Base-by-base conservation (phyloP, 1,140 invertebrate species). In the Vanessa atalanta region DNA sequence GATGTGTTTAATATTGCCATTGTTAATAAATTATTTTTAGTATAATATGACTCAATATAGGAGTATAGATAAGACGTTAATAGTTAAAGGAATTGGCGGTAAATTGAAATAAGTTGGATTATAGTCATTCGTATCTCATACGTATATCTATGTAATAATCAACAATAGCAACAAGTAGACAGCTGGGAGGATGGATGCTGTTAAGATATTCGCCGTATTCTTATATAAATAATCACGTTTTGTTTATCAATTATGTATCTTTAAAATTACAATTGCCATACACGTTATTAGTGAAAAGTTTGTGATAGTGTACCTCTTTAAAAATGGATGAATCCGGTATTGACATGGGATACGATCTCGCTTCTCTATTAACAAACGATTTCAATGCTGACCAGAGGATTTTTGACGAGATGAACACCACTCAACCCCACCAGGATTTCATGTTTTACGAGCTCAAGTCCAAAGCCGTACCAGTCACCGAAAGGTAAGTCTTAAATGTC, bases 311-410 rank as follows among this genome's bases (percentile, higher is more conserved):
- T 80, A 85, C 84, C 79, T 78, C 82, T 86, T 83, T 67, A 80
- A 93, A 89, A 88, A 93, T 93, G 92, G 93, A 93, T 92, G 95
- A 96, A 87, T 96, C 95, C 74, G 95, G 95, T 60, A 95, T 96
- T 83, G 95, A 96, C 88, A 93, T 96, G 93, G 95, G 94, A 75
- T 96, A 95, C 81, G 95, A 96, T 93, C 93, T 96, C 79, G 94
- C 94, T 66, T 94, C 95, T 67, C 91, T 95, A 55, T 88, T 93
- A 77, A 88, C 94, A 78, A 94, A 94, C 77, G 93, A 95, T 84
- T 92, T 89, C 88, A 94, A 83, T 88, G 93, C 87, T 85, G 93
- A 88, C 86, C 94, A 91, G 88, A 94, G 88, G 87, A 91, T 87
- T 82, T 91, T 88, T 91, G 94, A 94, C 82, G 94, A 88, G 88